Percentiles rank a stretch among this genome's conserved stretches.
These are phyloP conservation scores for Sciurus niger DNA, from an alignment of 2,113 vertebrate species.

Conservation along the genomic window DNA sequence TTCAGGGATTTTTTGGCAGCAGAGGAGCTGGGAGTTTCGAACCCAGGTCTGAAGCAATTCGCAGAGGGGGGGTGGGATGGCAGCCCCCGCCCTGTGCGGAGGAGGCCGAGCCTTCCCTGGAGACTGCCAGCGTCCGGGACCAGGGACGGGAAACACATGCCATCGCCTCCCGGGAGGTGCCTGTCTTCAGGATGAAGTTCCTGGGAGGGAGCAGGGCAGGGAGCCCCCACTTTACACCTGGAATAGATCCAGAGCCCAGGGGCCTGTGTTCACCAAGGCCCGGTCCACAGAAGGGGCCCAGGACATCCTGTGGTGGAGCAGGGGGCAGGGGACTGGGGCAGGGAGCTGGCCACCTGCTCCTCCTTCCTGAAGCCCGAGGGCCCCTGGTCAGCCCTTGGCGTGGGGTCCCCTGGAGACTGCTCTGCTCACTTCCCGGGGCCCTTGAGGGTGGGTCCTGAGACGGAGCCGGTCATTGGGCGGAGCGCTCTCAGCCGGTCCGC, in stretches of 20 bases:
- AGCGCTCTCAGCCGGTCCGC: not conserved
- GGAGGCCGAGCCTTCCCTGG: not conserved
- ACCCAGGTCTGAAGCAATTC: not conserved
- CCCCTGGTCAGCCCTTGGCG: not conserved
- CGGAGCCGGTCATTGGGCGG: accelerated
- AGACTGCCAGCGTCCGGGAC: not conserved
- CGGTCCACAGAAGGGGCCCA: not conserved
- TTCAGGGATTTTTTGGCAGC: not conserved
- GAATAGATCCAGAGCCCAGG: too few species aligned
- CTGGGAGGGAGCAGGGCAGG: not conserved
- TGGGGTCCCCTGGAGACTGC: not conserved
- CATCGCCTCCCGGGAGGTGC: not conserved
- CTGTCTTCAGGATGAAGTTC: not conserved
- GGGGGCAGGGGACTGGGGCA: too few species aligned
- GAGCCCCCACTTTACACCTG: not conserved
- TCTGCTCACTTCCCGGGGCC: not conserved
- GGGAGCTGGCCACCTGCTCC: too few species aligned
- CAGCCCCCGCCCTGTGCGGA: not conserved
- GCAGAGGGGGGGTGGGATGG: not conserved
- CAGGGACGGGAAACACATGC: not conserved
- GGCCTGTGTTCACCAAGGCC: not conserved
- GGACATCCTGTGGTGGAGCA: accelerated
- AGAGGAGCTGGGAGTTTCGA: slow-evolving; percentile 19
- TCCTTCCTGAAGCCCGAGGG: not conserved
- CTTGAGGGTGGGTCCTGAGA: not conserved